phyloP scores from a whole-genome alignment of 2,888 invertebrate species.

The Meganola albula region DNA sequence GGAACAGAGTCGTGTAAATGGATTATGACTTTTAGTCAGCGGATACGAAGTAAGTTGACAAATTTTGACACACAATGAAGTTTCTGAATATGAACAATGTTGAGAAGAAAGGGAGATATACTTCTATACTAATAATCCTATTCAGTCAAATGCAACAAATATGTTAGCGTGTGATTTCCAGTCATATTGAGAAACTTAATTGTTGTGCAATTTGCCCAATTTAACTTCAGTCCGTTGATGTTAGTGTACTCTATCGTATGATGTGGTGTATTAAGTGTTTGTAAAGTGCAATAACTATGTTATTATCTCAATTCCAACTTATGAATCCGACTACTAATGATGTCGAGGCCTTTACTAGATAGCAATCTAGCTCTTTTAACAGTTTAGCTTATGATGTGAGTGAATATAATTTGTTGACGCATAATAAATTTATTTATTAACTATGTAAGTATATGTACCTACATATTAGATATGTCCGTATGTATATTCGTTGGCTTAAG shows the following conservation, averaged over 20 bases:
- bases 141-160: no score
- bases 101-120: no score
- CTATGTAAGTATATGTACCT: slow-evolving; percentile 35
- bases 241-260: slow-evolving; percentile 35
- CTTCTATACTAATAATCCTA: no score
- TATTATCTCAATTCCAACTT: slow-evolving; percentile 49
- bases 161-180: no score
- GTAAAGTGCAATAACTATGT: slow-evolving; percentile 64
- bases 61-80: no score
- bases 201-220: no score
- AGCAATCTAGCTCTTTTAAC: slow-evolving; percentile 41
- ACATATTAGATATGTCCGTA: slow-evolving; percentile 34
- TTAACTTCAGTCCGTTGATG: slow-evolving; percentile 29
- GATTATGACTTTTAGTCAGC: no score
- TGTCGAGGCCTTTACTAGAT: slow-evolving; percentile 57
- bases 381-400: slow-evolving; percentile 51
- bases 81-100: no score
- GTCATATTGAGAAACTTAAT: no score
- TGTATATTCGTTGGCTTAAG: slow-evolving; percentile 62
- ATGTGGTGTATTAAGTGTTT: slow-evolving; percentile 43
- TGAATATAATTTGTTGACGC: slow-evolving; percentile 65
- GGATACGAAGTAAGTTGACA: no score
- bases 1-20: no score
- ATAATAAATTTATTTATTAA: slow-evolving; percentile 61
- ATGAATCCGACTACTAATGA: slow-evolving; percentile 48